Evolutionary conservation across 2,797 vertebrate species (phyloP), one percentile per base, ranked within the genome.

Genomic region (Aeoliscus strigatus): DNA sequence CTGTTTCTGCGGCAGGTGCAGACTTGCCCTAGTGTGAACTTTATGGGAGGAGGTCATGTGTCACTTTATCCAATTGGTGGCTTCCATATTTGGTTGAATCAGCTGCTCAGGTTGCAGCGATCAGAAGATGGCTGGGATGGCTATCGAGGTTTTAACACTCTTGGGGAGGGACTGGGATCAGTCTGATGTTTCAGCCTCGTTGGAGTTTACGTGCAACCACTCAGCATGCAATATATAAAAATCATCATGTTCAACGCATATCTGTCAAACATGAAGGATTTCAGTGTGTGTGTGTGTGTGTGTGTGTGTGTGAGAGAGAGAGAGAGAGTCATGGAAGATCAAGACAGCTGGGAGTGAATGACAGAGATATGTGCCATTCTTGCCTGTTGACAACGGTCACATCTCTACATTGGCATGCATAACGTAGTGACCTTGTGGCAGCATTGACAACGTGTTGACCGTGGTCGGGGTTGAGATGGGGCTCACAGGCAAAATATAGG

Each of bases 1-100:
- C 49, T 11, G 43, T 44, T 54, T 39, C 27, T 27, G 37, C 39
- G 60, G 77, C 81, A 82, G 81, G 76, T 82, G 80, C 77, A 75
- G 73, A 64, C 73, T 70, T 66, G 78, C 71, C 81, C 78, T 51
- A 60, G 59, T 45, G 74, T 75, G 66, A 84, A 82, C 80, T 81
- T 80, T 58, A 61, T 44, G 45, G 55, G 51, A 49, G 40, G 62
- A 58, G 55, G 71, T 74, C 63, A 55, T 28, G 52, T 23, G 61
- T 73, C 70, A 78, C 66, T 55, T 58, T 57, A 80, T 68, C 66
- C 15, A 9, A 73, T 55, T 60, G 74, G 71, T 73, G 59, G 51
- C 46, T 18, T 59, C 79, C 76, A 70, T 66, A 69, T 81, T 73
- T 70, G 73, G 66, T 57, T 55, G 66, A 70, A 75, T 81, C 57